These are phyloP conservation scores for Nesogale talazaci DNA, from an alignment of 2,113 vertebrate genomes.

Conservation along the genomic window DNA sequence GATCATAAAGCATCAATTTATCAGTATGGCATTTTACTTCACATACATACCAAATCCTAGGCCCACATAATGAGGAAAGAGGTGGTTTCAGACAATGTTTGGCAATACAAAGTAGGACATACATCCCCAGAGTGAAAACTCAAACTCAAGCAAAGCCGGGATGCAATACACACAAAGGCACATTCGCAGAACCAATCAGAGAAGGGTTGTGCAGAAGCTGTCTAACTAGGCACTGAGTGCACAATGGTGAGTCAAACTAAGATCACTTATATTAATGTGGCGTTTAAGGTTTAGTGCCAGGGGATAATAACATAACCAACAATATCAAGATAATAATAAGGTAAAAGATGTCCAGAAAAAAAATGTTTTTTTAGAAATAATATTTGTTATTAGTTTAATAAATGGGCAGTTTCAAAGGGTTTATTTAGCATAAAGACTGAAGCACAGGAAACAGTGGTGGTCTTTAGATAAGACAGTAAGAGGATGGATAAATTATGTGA, in stretches of 20 bases:
- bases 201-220: too few species aligned
- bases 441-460: neutral
- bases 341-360: neutral
- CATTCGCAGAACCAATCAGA: neutral
- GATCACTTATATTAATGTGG: too few species aligned
- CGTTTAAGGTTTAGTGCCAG: too few species aligned
- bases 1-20: neutral
- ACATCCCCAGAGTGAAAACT: neutral
- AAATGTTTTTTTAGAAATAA: constrained; percentile 16
- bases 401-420: neutral
- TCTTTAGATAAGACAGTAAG: neutral
- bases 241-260: too few species aligned
- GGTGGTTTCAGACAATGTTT: too few species aligned
- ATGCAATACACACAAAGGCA: neutral
- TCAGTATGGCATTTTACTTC: neutral
- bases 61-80: too few species aligned
- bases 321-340: neutral
- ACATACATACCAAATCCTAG: too few species aligned
- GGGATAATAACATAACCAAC: neutral
- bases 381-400: neutral
- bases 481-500: neutral
- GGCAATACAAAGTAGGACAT: too few species aligned
- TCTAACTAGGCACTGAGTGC: too few species aligned
- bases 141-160: neutral
- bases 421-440: neutral